These are phyloP conservation scores for Eristalinus aeneus DNA, from an alignment of 2,888 invertebrate species.

Conservation along the genomic window DNA sequence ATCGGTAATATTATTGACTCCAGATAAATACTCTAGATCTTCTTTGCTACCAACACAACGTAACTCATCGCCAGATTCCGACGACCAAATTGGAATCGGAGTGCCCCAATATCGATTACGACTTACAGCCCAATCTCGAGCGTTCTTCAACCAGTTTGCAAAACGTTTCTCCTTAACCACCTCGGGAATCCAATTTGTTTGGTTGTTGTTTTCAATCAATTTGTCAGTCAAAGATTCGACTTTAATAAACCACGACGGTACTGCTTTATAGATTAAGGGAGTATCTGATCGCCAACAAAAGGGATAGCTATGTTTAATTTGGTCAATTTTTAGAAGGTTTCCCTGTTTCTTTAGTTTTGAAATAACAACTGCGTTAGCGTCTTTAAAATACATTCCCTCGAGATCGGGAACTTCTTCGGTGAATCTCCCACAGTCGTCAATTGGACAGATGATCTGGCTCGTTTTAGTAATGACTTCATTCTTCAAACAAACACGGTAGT, in stretches of 20 bases:
- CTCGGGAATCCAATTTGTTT: constrained; percentile 98
- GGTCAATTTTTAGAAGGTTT: constrained; percentile 88
- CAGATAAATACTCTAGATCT: constrained; percentile 90
- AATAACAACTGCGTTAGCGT: constrained; percentile 96
- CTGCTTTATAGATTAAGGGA: constrained; percentile 96
- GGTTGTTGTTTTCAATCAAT: constrained; percentile 87
- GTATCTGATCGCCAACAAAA: constrained; percentile 99
- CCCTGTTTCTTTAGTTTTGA: constrained; percentile 88
- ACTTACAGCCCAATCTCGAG: constrained; percentile 98
- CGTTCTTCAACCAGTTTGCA: constrained; percentile 97
- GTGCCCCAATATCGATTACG: constrained; percentile 99
- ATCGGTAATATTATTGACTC: constrained; percentile 88
- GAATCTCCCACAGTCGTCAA: constrained; percentile 94
- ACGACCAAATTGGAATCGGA: constrained; percentile 97
- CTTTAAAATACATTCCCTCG: constrained; percentile 93
- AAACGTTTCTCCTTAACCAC: constrained; percentile 93
- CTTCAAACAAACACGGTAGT: constrained; percentile 89
- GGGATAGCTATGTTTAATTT: constrained; percentile 91
- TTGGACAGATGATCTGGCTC: constrained; percentile 92
- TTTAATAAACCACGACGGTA: constrained; percentile 97
- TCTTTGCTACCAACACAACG: constrained; percentile 94
- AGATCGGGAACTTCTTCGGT: constrained; percentile 91
- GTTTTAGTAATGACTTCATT: constrained; percentile 91
- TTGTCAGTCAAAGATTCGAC: constrained; percentile 92
- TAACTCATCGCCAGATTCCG: constrained; percentile 92